Percentiles rank a stretch among this genome's conserved stretches.
Evolutionary conservation across 2,888 invertebrate species (phyloP).

Genomic region (Endomychus coccineus): DNA sequence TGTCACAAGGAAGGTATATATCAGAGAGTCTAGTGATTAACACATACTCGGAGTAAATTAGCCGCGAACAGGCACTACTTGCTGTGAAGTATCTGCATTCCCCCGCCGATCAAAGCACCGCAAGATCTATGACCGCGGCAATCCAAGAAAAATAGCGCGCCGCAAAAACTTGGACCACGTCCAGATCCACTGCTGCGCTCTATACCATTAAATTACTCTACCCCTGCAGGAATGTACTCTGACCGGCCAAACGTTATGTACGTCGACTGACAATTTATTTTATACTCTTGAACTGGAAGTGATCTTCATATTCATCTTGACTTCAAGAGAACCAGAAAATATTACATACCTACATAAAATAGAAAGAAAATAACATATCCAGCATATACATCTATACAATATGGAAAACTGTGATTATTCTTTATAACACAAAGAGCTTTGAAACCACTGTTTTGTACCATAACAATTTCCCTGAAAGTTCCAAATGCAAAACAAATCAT

Average conservation of each 20-base stretch:
- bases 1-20: conserved; percentile 17
- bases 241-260: neutral
- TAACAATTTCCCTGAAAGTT: too few species aligned
- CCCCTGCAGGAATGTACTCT: conserved; percentile 3
- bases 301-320: too few species aligned
- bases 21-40: conserved; percentile 23
- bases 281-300: too few species aligned
- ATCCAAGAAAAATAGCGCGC: conserved; percentile 26
- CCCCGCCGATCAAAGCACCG: conserved; percentile 34
- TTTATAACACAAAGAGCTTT: too few species aligned
- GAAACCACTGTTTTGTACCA: too few species aligned
- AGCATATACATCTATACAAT: too few species aligned
- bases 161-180: conserved; percentile 31
- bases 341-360: too few species aligned
- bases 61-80: conserved; percentile 33
- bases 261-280: too few species aligned
- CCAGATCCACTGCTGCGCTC: conserved; percentile 23
- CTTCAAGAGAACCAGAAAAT: too few species aligned
- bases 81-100: conserved; percentile 35
- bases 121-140: conserved; percentile 31
- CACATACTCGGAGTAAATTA: conserved; percentile 33
- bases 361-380: too few species aligned
- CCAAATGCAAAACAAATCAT: too few species aligned
- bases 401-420: too few species aligned
- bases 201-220: conserved; percentile 14